Evolutionary conservation across 92 coral and sea anemone species (phyloP).

Genomic region (Bergia sp.): DNA sequence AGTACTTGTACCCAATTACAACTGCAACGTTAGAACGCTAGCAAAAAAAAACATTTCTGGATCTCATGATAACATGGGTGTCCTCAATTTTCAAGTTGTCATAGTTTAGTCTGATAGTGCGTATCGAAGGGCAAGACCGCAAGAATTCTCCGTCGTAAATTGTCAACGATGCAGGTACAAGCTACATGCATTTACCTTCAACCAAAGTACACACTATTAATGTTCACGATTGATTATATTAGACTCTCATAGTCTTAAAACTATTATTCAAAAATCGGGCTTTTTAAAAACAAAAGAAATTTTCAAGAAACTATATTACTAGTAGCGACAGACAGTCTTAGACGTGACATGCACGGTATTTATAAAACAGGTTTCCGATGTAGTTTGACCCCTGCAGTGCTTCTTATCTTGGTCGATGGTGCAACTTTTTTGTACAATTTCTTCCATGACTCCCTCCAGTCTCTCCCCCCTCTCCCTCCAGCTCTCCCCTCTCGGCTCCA

Average conservation of each 20-base stretch:
- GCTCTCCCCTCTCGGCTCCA: too few species aligned
- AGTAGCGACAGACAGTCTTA: not conserved
- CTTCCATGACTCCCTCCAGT: too few species aligned
- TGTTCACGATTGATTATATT: constrained; percentile 1
- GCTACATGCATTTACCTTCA: constrained; percentile 11
- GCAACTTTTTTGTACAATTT: too few species aligned
- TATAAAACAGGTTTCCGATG: not conserved
- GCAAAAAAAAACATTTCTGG: not conserved
- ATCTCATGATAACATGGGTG: constrained; percentile 16
- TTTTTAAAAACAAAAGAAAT: too few species aligned
- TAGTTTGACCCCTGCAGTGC: too few species aligned
- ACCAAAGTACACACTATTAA: constrained; percentile 6
- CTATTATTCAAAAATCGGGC: not conserved
- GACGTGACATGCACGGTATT: constrained; percentile 11
- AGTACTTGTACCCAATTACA: not conserved
- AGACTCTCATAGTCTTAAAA: constrained; percentile 16
- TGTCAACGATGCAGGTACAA: constrained; percentile 13
- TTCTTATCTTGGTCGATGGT: too few species aligned
- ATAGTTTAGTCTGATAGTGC: constrained; percentile 14
- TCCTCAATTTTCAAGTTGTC: not conserved
- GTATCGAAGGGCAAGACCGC: constrained; percentile 23
- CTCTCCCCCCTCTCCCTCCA: too few species aligned
- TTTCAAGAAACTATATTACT: constrained; percentile 7
- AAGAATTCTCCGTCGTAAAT: constrained; percentile 12
- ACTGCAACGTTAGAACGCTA: constrained; percentile 10